Base-by-base conservation (phyloP, 2,113 vertebrate genomes). In the Spermophilus dauricus region DNA sequence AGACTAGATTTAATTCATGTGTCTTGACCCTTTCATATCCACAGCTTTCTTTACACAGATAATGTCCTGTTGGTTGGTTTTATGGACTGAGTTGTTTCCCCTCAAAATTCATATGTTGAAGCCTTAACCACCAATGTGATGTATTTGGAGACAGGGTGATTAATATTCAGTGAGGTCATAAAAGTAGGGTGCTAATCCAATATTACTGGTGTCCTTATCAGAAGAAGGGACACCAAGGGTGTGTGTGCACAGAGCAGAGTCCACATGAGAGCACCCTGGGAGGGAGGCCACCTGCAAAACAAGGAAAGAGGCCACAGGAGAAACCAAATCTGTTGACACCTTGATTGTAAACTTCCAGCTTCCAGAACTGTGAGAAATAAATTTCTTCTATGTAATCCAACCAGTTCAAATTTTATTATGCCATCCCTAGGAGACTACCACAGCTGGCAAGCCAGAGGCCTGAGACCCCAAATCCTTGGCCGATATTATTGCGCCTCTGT, bases 101-200 rank as follows among this genome's bases (percentile, higher is more conserved):
- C 48, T 58, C 16, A 39, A 97, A 88, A 82, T 92, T 86, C 1
- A 24, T 53, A 76, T 17, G 17, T 39, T 89, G 73, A 92, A 92
- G 30, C 16, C 42, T 6, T 56, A 70, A 89, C 34, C 4, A 18
- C 45, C 3, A 65, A 13, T 83, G 53, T 92, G 53, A 67, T 45
- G 1, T 58, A 24, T 63, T 70, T 95, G n/a, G 73, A 92, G 18
- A 30, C 2, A 82, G 28, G 28, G 5, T 20, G 11, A 34, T 28
- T 7, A 65, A 81, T 3, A 32, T 72, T 76, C 87, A 77, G 72
- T 63, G 32, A 84, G 1, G 5, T 56, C 8, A 20, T 75, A 58
- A 87, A 14, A 32, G 6, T 76, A 39, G 75, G 18, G 5, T 28
- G 32, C n/a, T 91, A 78, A 81, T 56, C 34, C 9, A 87, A 24